phyloP scores from a whole-genome alignment of 92 coral and sea anemone species.

The Ricordea florida region DNA sequence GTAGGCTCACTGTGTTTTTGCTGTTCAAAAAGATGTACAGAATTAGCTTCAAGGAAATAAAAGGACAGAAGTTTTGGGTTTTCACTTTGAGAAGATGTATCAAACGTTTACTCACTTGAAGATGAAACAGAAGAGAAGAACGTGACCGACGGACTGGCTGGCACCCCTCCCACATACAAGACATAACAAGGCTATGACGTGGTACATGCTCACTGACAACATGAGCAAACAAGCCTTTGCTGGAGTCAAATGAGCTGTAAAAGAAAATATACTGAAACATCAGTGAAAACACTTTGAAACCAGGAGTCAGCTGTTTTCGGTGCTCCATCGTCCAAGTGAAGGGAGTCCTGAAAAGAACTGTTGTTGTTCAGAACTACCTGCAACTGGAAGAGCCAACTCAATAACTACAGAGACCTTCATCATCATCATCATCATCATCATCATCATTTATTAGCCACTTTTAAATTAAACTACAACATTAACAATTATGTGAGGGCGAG shows the following conservation, averaged over 20 bases:
- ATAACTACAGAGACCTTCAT: too few relatives aligned
- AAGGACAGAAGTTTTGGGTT: neutral
- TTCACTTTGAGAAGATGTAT: neutral
- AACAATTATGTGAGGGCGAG: too few relatives aligned
- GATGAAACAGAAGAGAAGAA: constrained; percentile 87
- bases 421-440: too few relatives aligned
- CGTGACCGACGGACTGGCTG: constrained; percentile 94
- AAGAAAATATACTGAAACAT: too few relatives aligned
- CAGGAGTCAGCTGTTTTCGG: too few relatives aligned
- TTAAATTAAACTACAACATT: too few relatives aligned
- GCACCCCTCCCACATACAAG: constrained; percentile 98
- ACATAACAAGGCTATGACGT: constrained; percentile 78
- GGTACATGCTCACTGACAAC: constrained; percentile 91
- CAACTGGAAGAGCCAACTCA: too few relatives aligned
- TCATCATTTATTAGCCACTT: too few relatives aligned
- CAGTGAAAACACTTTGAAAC: too few relatives aligned
- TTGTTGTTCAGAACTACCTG: too few relatives aligned
- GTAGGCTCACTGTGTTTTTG: constrained; percentile 91
- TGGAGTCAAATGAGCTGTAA: constrained; percentile 77
- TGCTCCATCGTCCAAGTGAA: too few relatives aligned
- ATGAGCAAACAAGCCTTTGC: constrained; percentile 83
- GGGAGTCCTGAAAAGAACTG: too few relatives aligned
- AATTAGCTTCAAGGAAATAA: neutral
- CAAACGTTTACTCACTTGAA: constrained; percentile 64
- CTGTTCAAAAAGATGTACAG: constrained; percentile 23